Evolutionary conservation across 2,113 vertebrate species (phyloP), one percentile per base, ranked within the genome.

Genomic region (Microcebus ravelobensis): DNA sequence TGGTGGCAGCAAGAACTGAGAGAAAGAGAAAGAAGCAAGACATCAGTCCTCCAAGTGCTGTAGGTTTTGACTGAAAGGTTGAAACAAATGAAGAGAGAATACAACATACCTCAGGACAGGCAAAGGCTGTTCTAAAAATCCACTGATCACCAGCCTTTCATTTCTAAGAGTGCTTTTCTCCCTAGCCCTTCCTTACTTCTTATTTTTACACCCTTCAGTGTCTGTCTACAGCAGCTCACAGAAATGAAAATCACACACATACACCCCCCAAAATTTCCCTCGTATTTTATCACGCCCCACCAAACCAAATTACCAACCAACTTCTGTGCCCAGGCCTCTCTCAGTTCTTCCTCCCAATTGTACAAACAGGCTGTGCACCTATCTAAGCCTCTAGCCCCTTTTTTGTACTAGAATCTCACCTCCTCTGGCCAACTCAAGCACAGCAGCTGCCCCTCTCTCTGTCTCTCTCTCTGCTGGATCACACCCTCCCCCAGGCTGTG

Each of bases 371-470:
- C 36, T 36, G 3, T n/a, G 39, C 1, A 11, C 55, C 59, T 68
- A 0, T 6, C 12, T 18, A 6, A 65, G 68, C 34, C 39, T 21
- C 73, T 14, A 1, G 12, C 13, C 52, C 42, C 34, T 11, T 36
- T 39, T 23, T 3, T 27, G 31, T 3, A 31, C 77, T 31, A 55
- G 39, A 8, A 8, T 3, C 29, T 31, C n/a, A 27, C 1, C n/a
- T 57, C 23, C n/a, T 65, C 15, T 68, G 87, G 20, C n/a, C 50
- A 68, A 18, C 21, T 31, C 39, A 71, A 25, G 17, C 36, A 21
- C n/a, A 74, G 36, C 57, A 74, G 5, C 8, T n/a, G 17, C 3
- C 12, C 2, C 3, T 1, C 7, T 3, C 14, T 1, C 6, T 10
- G 0, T 2, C 8, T 27, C 34, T 27, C 34, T n/a, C 52, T 25